Evolutionary conservation across 1,140 invertebrate genomes (phyloP), one percentile per base, ranked within the genome.

Genomic region (Eupristina koningsbergeri): DNA sequence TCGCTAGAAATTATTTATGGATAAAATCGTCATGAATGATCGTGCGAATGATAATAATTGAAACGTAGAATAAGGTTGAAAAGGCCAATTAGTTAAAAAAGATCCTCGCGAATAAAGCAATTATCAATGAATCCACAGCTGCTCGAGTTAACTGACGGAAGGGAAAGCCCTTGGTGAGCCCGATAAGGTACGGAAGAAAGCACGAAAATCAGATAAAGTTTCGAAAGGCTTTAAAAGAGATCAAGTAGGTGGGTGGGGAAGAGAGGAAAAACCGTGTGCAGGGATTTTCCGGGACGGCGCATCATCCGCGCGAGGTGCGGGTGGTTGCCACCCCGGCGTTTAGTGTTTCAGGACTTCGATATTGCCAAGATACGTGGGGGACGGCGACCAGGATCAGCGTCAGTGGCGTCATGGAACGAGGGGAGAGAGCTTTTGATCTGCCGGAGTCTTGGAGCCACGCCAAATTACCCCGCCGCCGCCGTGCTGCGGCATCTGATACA

Each of bases 361-460:
- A n/a, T 47, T 67, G 50, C 36, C 74, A 67, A 41, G 34, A 61
- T 80, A 85, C 34, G 84, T 9, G 8, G 79, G 77, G 69, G 81
- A 63, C 41, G 76, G 69, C 75, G 50, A 50, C 82, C 83, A 85
- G 85, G 85, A 86, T 85, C 77, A 69, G 61, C 63, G 83, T 41
- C 85, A 86, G 85, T 74, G 74, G 61, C 63, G 83, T 41, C 69
- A 82, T 80, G 85, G 86, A 84, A 83, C 84, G 79, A 83, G 85
- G 83, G 84, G 88, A 86, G 84, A 88, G 89, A 91, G 90, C 88
- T 91, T 92, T 90, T 89, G 90, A 91, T 91, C 89, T 88, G 79
- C 83, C 83, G 80, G 87, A 88, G 87, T 83, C 88, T 89, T 91
- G 91, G 90, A 90, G 84, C 80, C 77, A 79, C 74, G 89, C 90